Base-by-base conservation (phyloP, 2,888 invertebrate species). In the Pyrocoelia pectoralis region DNA sequence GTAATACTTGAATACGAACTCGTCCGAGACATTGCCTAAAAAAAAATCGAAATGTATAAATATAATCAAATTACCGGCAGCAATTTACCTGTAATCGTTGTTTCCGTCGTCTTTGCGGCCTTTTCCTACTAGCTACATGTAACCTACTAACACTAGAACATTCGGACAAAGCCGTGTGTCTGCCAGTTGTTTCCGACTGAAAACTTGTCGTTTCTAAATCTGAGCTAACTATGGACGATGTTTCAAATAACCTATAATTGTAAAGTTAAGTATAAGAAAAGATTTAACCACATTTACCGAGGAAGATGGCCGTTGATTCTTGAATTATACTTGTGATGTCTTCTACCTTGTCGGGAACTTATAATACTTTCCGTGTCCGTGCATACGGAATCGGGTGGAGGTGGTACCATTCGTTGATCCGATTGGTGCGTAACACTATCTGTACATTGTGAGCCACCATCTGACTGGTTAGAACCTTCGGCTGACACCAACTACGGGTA, bases 1-100 rank as follows among this genome's bases (percentile, higher is more conserved):
- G 98, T 98, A 77, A 98, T 97, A 75, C 96, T 96, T 71, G 97
- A 97, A 81, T 98, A 96, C 8, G 97, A 97, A n/a, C 97, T 97
- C 1, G 97, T 97, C 48, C 82, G 70, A 1, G 81, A 81, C 81
- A 82, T 81, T 1, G 82, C 81, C 77, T 24, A 24, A 24, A 24
- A 24, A n/a, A n/a, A n/a, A n/a, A n/a, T n/a, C n/a, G n/a, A 8
- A 24, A 24, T 8, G 3, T 24, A 8, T 24, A 24, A 24, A 8
- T 5, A 24, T 5, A 3, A 8, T 24, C 24, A 5, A 24, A 8
- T 24, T 3, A 24, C 4, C 8, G 8, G 8, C 8, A 8, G 24
- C 24, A 24, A 24, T 5, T 8, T 24, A 24, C 24, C n/a, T 82
- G 67, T 49, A 68, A 65, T 76, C 93, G 84, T 72, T 92, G 89